phyloP scores from a whole-genome alignment of 2,888 invertebrate species.

The Nemurella pictetii region DNA sequence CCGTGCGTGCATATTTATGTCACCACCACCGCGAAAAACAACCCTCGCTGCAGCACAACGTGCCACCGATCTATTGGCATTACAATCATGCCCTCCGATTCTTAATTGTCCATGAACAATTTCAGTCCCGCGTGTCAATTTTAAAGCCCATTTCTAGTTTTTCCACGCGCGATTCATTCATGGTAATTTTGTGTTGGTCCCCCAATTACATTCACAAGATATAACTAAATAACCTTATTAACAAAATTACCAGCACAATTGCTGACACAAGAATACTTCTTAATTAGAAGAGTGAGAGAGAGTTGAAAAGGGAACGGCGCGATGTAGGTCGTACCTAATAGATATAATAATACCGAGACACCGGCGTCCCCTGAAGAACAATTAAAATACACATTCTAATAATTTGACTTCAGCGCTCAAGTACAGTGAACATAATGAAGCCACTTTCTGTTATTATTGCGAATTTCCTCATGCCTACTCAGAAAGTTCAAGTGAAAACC shows the following conservation, averaged over 20 bases:
- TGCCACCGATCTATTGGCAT: slow-evolving; percentile 10
- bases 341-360: background rate
- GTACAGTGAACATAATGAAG: background rate
- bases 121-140: background rate
- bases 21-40: background rate
- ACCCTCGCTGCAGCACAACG: background rate
- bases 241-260: slow-evolving; percentile 9
- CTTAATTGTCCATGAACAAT: slow-evolving; percentile 22
- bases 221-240: slow-evolving; percentile 17
- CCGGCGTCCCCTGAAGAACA: background rate
- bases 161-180: slow-evolving; percentile 11
- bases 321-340: background rate
- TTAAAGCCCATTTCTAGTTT: slow-evolving; percentile 6
- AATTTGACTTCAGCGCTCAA: background rate
- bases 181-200: slow-evolving; percentile 15
- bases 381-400: background rate
- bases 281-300: background rate
- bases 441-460: background rate
- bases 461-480: background rate
- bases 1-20: slow-evolving; percentile 2
- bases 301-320: background rate
- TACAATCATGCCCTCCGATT: background rate
- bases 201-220: slow-evolving; percentile 3
- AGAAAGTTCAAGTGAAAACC: background rate
- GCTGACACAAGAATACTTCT: slow-evolving; percentile 1